Evolutionary conservation across 1,140 invertebrate genomes (phyloP).

Genomic region (Saccostrea echinata): DNA sequence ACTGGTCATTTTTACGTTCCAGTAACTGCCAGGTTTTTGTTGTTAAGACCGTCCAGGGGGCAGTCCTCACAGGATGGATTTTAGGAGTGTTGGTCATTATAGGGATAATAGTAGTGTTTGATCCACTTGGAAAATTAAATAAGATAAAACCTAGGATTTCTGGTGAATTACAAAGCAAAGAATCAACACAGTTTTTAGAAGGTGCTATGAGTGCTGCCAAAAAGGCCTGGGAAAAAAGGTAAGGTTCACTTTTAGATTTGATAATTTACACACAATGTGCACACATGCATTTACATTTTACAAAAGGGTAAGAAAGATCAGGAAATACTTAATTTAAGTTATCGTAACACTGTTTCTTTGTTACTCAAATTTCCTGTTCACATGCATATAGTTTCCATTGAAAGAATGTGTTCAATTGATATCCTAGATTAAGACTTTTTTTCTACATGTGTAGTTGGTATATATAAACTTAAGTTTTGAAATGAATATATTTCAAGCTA

Average conservation of each 20-base stretch:
- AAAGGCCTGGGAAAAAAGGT: conserved; percentile 82
- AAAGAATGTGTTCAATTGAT: too few species aligned
- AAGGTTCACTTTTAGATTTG: background rate
- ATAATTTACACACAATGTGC: background rate
- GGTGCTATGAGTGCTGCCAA: conserved; percentile 48
- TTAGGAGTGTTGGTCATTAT: conserved; percentile 87
- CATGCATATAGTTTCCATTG: too few species aligned
- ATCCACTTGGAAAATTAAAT: conserved; percentile 83
- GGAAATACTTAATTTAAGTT: too few species aligned
- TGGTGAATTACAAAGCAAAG: conserved; percentile 53
- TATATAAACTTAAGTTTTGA: too few species aligned
- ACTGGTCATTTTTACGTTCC: conserved; percentile 86
- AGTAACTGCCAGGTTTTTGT: conserved; percentile 69
- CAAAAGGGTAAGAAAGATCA: too few species aligned
- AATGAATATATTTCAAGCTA: too few species aligned
- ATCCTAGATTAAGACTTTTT: too few species aligned
- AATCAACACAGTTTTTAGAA: conserved; percentile 35
- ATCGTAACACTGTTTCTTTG: too few species aligned
- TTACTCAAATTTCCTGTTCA: too few species aligned
- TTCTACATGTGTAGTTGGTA: too few species aligned
- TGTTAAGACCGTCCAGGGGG: conserved; percentile 78
- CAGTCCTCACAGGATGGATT: conserved; percentile 91
- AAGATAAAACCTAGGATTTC: conserved; percentile 38
- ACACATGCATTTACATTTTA: too few species aligned
- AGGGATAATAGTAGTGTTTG: conserved; percentile 88